Evolutionary conservation across 1,140 invertebrate species (phyloP), one percentile per base, ranked within the genome.

Genomic region (Littorina saxatilis): DNA sequence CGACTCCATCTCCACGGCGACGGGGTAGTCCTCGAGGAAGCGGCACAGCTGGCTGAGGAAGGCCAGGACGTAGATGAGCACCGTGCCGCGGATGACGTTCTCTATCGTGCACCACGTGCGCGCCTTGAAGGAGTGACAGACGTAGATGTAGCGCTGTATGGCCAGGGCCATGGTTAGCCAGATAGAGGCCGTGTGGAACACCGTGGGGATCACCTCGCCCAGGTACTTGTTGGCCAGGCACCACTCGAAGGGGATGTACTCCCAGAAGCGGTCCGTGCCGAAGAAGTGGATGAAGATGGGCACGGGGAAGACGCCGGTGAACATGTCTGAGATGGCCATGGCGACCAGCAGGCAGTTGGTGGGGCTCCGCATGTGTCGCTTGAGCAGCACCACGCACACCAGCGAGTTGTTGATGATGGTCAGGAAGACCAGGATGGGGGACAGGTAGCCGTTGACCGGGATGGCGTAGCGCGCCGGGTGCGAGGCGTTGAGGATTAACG

Each of bases 321-420:
- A 95, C 94, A 98, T 96, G 93, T 99, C 97, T 82, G 96, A 96
- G 0, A 99, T 94, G 0, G 98, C 97, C 97, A 99, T 98, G 5
- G 96, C 94, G 85, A 95, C 93, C 0, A 96, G 91, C 7, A 96
- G 94, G 1, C 94, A 91, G 90, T 96, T 96, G 15, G 95, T 96
- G 0, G 95, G 95, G 2, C 95, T 94, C 52, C 94, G 88, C 94
- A 96, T 95, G 82, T 95, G 94, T 39, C 91, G 89, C 84, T 95
- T 94, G 5, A 94, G 91, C 4, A 95, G 91, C 15, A 95, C 96
- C 2, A 97, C 95, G 79, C 95, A 94, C 35, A 99, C 97, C 3
- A 98, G 93, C 0, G 96, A 96, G 92, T 99, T 99, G 37, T 96
- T 96, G 2, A 97, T 94, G n/a, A 97, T 95, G 0, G 97, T 98